A percentile compares a stretch with the other conserved stretches of the same genome.
phyloP scores from a whole-genome alignment of 2,797 vertebrate species.

The Cottoperca gobio region DNA sequence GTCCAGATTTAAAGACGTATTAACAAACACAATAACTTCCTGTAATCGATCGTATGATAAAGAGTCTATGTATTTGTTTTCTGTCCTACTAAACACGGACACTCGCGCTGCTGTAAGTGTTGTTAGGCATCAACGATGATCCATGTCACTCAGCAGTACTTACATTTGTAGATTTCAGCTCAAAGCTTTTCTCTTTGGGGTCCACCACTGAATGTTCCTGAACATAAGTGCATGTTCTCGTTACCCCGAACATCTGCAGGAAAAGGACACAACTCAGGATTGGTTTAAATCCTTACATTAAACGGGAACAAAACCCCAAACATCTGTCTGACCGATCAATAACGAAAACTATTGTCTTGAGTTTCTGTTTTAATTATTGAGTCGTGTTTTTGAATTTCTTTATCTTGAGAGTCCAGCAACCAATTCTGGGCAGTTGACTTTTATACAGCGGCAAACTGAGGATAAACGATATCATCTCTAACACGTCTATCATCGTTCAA shows the following conservation, averaged over 20 bases:
- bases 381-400: not conserved
- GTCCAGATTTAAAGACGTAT: not conserved
- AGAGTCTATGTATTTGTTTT: not conserved
- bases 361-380: not conserved
- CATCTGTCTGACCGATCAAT: not conserved
- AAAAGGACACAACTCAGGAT: constrained; percentile 1
- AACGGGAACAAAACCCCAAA: not conserved
- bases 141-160: constrained; percentile 67
- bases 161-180: constrained; percentile 95
- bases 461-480: not conserved
- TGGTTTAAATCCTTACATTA: not conserved
- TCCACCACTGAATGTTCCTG: constrained; percentile 97
- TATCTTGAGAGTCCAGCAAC: not conserved
- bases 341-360: not conserved
- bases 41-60: not conserved
- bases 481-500: not conserved
- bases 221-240: constrained; percentile 93
- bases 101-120: not conserved
- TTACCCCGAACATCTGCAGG: constrained; percentile 91
- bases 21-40: not conserved
- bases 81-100: not conserved
- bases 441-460: not conserved
- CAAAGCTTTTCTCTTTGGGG: constrained; percentile 90
- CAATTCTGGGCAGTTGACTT: not conserved
- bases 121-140: not conserved